These are phyloP conservation scores for Odontomyia ornata DNA, from an alignment of 2,888 invertebrate genomes.

Conservation along the genomic window DNA sequence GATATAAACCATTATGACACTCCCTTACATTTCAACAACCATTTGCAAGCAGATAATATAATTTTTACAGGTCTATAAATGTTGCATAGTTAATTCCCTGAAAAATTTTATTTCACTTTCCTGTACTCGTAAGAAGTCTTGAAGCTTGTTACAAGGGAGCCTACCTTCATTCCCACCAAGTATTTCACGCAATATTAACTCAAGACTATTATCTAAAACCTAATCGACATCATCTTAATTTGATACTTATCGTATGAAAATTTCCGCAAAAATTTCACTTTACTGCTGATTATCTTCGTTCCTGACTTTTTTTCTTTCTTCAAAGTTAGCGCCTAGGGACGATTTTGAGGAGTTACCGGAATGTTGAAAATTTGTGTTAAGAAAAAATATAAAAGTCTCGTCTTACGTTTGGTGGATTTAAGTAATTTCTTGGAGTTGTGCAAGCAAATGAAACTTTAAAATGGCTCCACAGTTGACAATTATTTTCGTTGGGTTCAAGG, in stretches of 20 bases:
- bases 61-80: background rate
- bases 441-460: background rate
- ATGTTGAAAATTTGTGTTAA: background rate
- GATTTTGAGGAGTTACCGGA: background rate
- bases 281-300: background rate
- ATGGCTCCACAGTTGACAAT: constrained; percentile 37
- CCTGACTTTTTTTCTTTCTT: background rate
- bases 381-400: background rate
- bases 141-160: background rate
- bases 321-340: background rate
- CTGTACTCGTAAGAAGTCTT: background rate
- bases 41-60: no score
- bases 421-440: background rate
- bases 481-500: constrained; percentile 7
- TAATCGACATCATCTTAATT: constrained; percentile 30
- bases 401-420: background rate
- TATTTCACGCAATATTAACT: background rate
- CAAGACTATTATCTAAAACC: constrained; percentile 6
- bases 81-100: background rate
- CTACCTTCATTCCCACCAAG: background rate
- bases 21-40: no score
- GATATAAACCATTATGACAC: no score
- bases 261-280: constrained; percentile 21
- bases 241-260: constrained; percentile 16
- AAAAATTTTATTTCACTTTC: background rate